Base-by-base conservation (phyloP, 2,113 vertebrate genomes). In the Scalopus aquaticus region DNA sequence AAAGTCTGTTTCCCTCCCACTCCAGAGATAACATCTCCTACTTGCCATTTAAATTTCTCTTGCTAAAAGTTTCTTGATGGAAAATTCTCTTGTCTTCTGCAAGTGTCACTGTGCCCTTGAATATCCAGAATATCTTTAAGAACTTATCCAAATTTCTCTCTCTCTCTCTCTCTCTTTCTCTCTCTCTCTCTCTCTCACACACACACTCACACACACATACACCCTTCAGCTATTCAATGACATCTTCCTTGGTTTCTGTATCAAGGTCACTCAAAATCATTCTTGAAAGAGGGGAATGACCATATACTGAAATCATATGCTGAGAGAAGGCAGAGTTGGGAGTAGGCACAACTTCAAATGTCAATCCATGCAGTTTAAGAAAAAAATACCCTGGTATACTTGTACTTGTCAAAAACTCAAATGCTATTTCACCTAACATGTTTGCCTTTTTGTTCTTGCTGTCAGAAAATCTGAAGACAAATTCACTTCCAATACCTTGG, bases 11-110 rank as follows among this genome's bases (percentile, higher is more conserved):
- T 81, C 72, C n/a, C 17, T 72, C 10, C 17, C 49, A 13, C 28
- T 90, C 67, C n/a, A 65, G 20, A 91, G 49, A 76, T 22, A 69
- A 78, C 22, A 10, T 35, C 20, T 35, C 74, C 89, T 72, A 82
- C 42, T 78, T 92, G 39, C 39, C 51, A 39, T 65, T 85, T 67
- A 73, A 81, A 69, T 85, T 78, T 88, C 39, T 86, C 70, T 69
- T 79, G 78, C n/a, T 58, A 17, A 67, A 49, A 83, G 4, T 79
- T 93, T 83, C 73, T 67, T 86, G 73, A 70, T 30, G 16, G 44
- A 88, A 95, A 92, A 73, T 84, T 90, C 32, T 89, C 22, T 86
- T 42, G 35, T 56, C 79, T 73, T 58, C 58, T 93, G 85, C 88
- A 60, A 84, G 37, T 84, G n/a, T 84, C 62, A 72, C 26, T 15